These are phyloP conservation scores for Chrysolina americana DNA, from an alignment of 2,888 invertebrate genomes.

Conservation along the genomic window DNA sequence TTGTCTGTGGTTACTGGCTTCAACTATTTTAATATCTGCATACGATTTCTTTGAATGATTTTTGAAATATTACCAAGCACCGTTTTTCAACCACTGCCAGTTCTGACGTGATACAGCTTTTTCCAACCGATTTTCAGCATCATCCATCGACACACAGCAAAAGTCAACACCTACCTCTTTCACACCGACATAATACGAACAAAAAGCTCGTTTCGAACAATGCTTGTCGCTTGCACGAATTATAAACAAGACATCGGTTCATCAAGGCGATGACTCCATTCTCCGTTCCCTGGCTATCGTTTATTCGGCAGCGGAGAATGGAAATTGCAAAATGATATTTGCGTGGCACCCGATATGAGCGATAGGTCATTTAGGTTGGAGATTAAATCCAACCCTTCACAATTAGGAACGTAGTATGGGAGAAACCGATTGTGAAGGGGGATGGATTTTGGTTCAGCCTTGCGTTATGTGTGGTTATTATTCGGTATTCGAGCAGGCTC, in stretches of 20 bases:
- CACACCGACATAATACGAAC: background rate
- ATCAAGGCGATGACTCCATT: background rate
- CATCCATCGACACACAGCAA: background rate
- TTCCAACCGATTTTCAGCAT: background rate
- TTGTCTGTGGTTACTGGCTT: too few relatives aligned
- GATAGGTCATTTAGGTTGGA: background rate
- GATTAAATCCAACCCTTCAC: background rate
- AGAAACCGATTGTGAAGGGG: too few relatives aligned
- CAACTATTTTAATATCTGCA: too few relatives aligned
- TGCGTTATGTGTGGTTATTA: too few relatives aligned
- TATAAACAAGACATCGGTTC: slow-evolving; percentile 21
- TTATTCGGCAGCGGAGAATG: background rate
- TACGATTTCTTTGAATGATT: too few relatives aligned
- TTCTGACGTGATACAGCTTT: background rate
- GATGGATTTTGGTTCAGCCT: too few relatives aligned
- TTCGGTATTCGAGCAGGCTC: too few relatives aligned
- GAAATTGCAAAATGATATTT: background rate
- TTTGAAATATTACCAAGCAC: too few relatives aligned
- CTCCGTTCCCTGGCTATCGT: background rate
- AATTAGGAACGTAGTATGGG: background rate
- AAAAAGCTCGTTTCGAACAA: slow-evolving; percentile 9
- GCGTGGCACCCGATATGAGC: background rate
- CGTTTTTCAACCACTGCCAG: too few relatives aligned
- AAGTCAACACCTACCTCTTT: background rate
- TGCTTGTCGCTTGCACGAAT: background rate